A percentile compares a stretch with the other conserved stretches of the same genome.
Evolutionary conservation across 2,797 vertebrate genomes (phyloP).

Genomic region (Pipistrellus nathusii): DNA sequence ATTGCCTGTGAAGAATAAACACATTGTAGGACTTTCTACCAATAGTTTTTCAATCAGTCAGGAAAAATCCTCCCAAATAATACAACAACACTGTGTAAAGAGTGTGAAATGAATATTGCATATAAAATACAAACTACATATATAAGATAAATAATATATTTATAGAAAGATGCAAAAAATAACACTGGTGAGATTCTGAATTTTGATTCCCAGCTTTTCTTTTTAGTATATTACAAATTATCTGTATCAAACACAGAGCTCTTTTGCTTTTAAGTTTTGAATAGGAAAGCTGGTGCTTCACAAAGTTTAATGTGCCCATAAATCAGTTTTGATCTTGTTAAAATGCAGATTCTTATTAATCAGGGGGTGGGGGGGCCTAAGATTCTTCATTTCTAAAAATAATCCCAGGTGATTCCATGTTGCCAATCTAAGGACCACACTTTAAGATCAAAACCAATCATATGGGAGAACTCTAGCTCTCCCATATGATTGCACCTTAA

Average conservation of each 20-base stretch:
- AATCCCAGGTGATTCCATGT: background rate
- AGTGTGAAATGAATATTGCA: background rate
- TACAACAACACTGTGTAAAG: background rate
- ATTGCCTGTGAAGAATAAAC: constrained; percentile 17
- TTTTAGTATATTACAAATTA: background rate
- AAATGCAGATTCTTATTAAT: constrained; percentile 36
- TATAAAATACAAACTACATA: background rate
- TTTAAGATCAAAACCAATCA: background rate
- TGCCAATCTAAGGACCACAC: background rate
- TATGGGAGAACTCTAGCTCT: background rate
- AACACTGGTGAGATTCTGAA: background rate
- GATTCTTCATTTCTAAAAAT: background rate
- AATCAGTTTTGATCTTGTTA: constrained; percentile 28
- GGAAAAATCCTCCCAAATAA: background rate
- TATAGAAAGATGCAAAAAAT: background rate
- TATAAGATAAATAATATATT: background rate
- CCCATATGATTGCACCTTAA: background rate
- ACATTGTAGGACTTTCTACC: background rate
- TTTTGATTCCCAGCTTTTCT: background rate
- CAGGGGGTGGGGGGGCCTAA: background rate
- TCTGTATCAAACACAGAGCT: background rate
- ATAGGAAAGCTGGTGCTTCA: background rate
- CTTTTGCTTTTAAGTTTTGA: background rate
- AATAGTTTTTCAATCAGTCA: background rate
- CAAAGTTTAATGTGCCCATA: background rate